Evolutionary conservation across 2,797 vertebrate species (phyloP).

Genomic region (Peromyscus melanophrys): DNA sequence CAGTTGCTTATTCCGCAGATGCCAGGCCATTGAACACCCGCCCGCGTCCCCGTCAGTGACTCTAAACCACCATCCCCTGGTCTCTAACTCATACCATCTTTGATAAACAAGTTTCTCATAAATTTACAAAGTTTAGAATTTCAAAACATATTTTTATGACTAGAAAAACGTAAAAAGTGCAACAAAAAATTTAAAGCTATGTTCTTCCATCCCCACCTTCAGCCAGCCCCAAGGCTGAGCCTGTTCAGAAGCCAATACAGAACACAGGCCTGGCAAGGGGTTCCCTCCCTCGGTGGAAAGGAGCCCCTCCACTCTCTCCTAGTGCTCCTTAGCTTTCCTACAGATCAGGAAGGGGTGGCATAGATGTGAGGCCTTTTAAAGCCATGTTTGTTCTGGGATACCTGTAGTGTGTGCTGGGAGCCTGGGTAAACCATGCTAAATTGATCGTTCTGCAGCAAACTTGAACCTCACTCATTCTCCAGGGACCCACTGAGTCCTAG

Average conservation of each 20-base stretch:
- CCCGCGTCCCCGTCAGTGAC: background rate
- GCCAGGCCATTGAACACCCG: background rate
- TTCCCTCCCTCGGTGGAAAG: background rate
- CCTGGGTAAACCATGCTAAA: background rate
- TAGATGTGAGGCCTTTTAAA: background rate
- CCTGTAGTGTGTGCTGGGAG: constrained; percentile 5
- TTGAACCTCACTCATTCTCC: constrained; percentile 26
- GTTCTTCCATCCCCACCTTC: background rate
- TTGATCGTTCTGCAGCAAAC: background rate
- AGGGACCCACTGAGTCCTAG: background rate
- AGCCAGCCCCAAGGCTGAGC: background rate
- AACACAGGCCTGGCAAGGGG: background rate
- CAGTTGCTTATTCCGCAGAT: background rate
- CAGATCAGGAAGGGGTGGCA: background rate
- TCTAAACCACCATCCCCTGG: background rate
- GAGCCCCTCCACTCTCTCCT: background rate
- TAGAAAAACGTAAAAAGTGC: constrained; percentile 18
- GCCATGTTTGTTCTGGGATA: background rate
- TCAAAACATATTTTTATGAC: constrained; percentile 43
- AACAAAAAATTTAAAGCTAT: constrained; percentile 9
- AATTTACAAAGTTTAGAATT: constrained; percentile 50
- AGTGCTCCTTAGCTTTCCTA: background rate
- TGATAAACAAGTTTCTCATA: constrained; percentile 25
- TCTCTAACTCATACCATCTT: background rate
- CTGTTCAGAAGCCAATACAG: background rate